Conservation (phyloP, 2,888 invertebrate species). For the Ochlodes sylvanus region DNA sequence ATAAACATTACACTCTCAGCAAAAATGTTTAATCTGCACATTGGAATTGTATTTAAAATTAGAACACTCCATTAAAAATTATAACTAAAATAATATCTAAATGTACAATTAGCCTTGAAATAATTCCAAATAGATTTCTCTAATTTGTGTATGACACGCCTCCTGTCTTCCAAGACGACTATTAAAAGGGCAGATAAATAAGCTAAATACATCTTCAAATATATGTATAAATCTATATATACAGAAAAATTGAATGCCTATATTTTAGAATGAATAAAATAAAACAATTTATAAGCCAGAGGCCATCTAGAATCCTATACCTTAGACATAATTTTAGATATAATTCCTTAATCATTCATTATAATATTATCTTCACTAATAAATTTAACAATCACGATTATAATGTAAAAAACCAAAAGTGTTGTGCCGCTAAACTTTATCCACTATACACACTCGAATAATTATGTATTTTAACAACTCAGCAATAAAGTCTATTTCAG, state of each 20-base stretch:
- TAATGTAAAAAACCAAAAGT: conserved; percentile 15
- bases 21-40: no score
- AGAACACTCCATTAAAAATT: no score
- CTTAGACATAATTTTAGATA: conserved; percentile 1
- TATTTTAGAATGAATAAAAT: conserved; percentile 28
- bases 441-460: conserved; percentile 32
- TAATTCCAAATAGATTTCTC: no score
- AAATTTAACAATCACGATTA: conserved; percentile 20
- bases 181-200: conserved; percentile 2
- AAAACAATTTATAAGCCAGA: conserved; percentile 21
- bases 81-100: no score
- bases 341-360: conserved; percentile 14
- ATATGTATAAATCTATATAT: conserved; percentile 37
- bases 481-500: conserved; percentile 29
- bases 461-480: conserved; percentile 21
- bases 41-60: no score
- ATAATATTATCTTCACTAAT: conserved; percentile 25
- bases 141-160: neutral
- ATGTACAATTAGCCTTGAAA: no score
- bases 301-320: conserved; percentile 15
- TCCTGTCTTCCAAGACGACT: neutral
- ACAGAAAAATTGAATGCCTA: conserved; percentile 35
- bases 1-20: no score
- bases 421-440: conserved; percentile 28
- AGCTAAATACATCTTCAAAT: conserved; percentile 13